Conservation (phyloP, 2,888 invertebrate species). For the Alviniconcha strummeri region DNA sequence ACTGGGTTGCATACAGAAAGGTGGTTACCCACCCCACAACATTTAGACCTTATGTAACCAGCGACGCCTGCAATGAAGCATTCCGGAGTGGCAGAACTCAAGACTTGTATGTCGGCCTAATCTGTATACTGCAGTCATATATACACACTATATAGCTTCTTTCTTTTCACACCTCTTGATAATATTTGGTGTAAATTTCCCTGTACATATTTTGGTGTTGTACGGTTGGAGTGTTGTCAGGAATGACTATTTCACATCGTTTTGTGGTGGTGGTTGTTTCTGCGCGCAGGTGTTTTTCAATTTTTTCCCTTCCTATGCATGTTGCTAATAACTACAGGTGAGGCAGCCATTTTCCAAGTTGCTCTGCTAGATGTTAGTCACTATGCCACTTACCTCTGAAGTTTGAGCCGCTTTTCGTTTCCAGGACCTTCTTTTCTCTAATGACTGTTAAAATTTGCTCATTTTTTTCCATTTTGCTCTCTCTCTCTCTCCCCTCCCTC, state of each 20-base stretch:
- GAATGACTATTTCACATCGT: slow-evolving; percentile 19
- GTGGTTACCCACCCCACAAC: too few relatives aligned
- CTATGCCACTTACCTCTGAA: background rate
- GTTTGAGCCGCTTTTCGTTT: too few relatives aligned
- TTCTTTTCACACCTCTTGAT: background rate
- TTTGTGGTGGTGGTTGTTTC: slow-evolving; percentile 24
- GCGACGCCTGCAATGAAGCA: slow-evolving; percentile 24
- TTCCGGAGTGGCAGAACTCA: slow-evolving; percentile 24
- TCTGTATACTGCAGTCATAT: too few relatives aligned
- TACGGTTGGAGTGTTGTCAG: slow-evolving; percentile 22
- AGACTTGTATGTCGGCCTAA: too few relatives aligned
- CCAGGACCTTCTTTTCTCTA: too few relatives aligned
- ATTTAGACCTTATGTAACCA: background rate
- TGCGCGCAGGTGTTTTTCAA: slow-evolving; percentile 11
- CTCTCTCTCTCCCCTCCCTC: too few relatives aligned
- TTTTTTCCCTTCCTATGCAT: slow-evolving; percentile 26
- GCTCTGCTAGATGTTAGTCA: slow-evolving; percentile 44
- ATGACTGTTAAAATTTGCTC: too few relatives aligned
- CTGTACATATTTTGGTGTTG: background rate
- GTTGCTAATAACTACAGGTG: slow-evolving; percentile 48
- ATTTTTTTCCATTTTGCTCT: too few relatives aligned
- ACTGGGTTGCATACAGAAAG: too few relatives aligned
- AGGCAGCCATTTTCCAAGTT: slow-evolving; percentile 64
- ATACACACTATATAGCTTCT: background rate
- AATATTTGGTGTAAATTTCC: slow-evolving; percentile 8